Evolutionary conservation across 2,888 invertebrate genomes (phyloP).

Genomic region (Lapara coniferarum): DNA sequence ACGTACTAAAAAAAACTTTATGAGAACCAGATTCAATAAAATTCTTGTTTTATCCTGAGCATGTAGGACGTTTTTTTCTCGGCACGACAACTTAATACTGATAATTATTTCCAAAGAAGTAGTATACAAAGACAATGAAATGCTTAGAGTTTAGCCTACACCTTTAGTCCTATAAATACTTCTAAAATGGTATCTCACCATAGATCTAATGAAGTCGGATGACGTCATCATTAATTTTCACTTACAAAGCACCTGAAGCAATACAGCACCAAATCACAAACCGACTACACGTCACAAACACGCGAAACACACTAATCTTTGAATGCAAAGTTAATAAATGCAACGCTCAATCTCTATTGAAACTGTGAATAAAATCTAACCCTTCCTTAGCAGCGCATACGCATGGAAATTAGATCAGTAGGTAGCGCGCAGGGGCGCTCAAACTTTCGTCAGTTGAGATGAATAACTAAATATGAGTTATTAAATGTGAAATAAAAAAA

Average conservation of each 20-base stretch:
- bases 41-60: too few species aligned
- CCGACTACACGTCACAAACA: conserved; percentile 68
- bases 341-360: conserved; percentile 62
- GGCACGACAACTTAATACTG: too few species aligned
- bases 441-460: conserved; percentile 48
- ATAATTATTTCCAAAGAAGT: too few species aligned
- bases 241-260: background rate
- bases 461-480: background rate
- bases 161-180: too few species aligned
- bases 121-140: too few species aligned
- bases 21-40: too few species aligned
- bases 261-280: conserved; percentile 33
- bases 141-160: too few species aligned
- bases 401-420: conserved; percentile 84
- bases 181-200: background rate
- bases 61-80: too few species aligned
- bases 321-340: conserved; percentile 75
- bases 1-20: too few species aligned
- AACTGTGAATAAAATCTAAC: conserved; percentile 78
- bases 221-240: background rate
- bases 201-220: background rate
- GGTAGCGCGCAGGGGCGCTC: conserved; percentile 66
- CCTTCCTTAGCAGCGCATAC: conserved; percentile 71
- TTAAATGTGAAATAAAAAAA: background rate
- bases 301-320: conserved; percentile 76